Percentiles rank a stretch among this genome's conserved stretches.
These are phyloP conservation scores for Campoletis sonorensis DNA, from an alignment of 1,140 invertebrate species.

Conservation along the genomic window DNA sequence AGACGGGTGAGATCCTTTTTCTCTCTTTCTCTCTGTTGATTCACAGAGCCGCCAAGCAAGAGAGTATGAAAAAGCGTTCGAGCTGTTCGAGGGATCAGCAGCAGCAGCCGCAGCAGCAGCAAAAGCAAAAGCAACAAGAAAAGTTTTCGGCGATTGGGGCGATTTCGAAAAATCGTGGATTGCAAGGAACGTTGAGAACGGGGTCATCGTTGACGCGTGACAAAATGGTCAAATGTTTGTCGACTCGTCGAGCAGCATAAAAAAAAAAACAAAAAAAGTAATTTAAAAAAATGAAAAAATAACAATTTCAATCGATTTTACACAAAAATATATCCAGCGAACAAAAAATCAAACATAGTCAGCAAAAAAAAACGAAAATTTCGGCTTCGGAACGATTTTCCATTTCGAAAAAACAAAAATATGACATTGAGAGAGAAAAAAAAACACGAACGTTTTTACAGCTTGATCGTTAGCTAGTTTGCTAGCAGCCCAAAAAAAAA, in stretches of 20 bases:
- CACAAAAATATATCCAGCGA: background rate
- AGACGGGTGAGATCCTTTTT: slow-evolving; percentile 62
- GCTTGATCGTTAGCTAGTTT: background rate
- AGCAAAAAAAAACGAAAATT: background rate
- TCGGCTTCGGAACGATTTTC: background rate
- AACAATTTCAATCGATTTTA: background rate
- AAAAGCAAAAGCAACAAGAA: background rate
- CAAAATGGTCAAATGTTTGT: slow-evolving; percentile 58
- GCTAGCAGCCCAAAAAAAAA: background rate
- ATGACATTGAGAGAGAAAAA: background rate
- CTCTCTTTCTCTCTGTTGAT: slow-evolving; percentile 44
- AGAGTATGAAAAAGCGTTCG: slow-evolving; percentile 67
- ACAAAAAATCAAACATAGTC: background rate
- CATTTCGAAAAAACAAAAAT: background rate
- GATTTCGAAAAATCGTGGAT: background rate
- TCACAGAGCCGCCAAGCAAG: slow-evolving; percentile 74
- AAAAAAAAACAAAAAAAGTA: no score
- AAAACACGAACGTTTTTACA: slow-evolving; percentile 10
- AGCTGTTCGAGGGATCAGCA: slow-evolving; percentile 53
- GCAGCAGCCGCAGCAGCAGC: slow-evolving; percentile 52
- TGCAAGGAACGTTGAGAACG: slow-evolving; percentile 18
- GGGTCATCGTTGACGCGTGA: slow-evolving; percentile 6
- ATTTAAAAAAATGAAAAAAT: background rate
- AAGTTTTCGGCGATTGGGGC: background rate
- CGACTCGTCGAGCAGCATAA: slow-evolving; percentile 4